A percentile compares a stretch with the other conserved stretches of the same genome.
Evolutionary conservation across 2,797 vertebrate species (phyloP).

Genomic region (Centropyge bicolor): DNA sequence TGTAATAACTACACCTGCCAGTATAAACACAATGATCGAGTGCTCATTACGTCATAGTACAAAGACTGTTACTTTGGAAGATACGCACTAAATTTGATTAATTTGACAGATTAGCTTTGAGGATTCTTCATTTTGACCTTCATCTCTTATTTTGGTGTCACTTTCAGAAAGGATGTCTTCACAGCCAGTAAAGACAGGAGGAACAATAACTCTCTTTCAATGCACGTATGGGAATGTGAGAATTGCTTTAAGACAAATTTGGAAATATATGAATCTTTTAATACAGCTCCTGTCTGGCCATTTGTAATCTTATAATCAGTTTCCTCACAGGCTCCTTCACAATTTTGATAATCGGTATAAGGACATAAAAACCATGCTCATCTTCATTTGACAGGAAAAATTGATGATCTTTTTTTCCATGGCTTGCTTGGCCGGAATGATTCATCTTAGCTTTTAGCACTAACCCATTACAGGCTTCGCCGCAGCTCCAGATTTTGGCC

Average conservation of each 20-base stretch:
- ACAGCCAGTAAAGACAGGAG: background rate
- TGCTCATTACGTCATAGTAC: background rate
- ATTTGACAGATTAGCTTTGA: background rate
- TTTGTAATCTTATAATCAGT: constrained; percentile 34
- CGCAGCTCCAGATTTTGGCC: constrained; percentile 81
- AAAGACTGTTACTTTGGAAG: background rate
- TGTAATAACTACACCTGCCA: too few relatives aligned
- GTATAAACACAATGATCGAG: background rate
- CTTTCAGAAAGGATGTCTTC: background rate
- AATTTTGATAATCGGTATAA: constrained; percentile 28
- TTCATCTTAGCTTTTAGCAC: constrained; percentile 73
- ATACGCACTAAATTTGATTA: background rate
- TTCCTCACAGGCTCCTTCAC: constrained; percentile 14
- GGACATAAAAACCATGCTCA: constrained; percentile 46
- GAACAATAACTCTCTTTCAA: background rate
- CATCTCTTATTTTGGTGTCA: constrained; percentile 2
- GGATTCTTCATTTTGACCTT: background rate
- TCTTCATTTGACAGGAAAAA: constrained; percentile 51
- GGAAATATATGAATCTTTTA: constrained; percentile 2
- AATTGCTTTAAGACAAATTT: constrained; percentile 14
- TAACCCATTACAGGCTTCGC: constrained; percentile 70
- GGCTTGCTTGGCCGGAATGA: constrained; percentile 60
- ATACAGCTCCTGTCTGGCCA: background rate
- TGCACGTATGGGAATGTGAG: background rate
- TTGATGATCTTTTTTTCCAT: constrained; percentile 67